Conservation (phyloP, 2,113 vertebrate species). For the Zosterops japonicus region DNA sequence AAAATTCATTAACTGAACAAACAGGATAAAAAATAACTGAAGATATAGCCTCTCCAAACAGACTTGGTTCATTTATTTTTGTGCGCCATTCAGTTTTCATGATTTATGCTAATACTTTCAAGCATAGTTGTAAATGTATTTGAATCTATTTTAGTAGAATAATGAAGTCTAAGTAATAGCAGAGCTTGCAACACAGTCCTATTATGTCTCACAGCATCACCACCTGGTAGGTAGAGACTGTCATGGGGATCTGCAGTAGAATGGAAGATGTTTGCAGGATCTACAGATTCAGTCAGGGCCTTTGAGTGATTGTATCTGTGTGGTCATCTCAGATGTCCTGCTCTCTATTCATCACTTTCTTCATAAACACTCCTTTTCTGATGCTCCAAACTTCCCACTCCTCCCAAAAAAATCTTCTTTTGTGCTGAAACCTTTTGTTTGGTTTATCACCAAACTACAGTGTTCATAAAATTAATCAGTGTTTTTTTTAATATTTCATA, state of each 20-base stretch:
- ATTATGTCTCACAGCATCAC: background rate
- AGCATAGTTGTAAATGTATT: background rate
- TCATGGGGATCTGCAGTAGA: background rate
- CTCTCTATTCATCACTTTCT: background rate
- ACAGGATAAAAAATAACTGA: background rate
- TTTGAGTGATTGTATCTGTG: background rate
- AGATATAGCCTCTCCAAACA: background rate
- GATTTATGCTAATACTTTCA: slow-evolving; percentile 28
- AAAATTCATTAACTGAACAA: slow-evolving; percentile 56
- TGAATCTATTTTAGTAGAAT: background rate
- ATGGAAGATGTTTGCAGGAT: background rate
- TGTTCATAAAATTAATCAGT: background rate
- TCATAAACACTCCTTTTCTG: background rate
- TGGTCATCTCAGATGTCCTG: background rate
- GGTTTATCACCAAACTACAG: background rate
- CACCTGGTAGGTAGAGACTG: background rate
- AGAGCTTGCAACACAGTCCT: background rate
- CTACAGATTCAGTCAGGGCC: background rate
- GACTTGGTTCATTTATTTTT: background rate
- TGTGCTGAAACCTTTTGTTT: background rate
- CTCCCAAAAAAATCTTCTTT: background rate
- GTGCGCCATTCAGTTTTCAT: background rate
- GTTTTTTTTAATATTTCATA: background rate
- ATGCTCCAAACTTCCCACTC: background rate
- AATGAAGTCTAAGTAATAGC: background rate